phyloP scores from a whole-genome alignment of 1,140 invertebrate species.

The Sesamia nonagrioides region DNA sequence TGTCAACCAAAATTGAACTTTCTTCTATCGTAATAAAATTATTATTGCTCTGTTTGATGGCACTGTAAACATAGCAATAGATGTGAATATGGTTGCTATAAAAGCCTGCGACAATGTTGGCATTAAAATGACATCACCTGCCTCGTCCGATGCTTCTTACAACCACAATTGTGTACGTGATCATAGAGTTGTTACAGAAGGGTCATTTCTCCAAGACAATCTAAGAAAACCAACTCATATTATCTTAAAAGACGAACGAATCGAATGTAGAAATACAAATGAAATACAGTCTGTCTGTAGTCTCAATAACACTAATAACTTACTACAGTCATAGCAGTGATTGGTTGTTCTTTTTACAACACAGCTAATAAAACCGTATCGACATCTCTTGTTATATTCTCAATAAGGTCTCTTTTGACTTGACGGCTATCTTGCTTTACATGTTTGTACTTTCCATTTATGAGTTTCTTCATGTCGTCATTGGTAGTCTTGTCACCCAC shows the following conservation, averaged over 20 bases:
- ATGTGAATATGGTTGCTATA: slow-evolving; percentile 32
- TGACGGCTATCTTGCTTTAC: too few species aligned
- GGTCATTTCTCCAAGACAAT: neutral
- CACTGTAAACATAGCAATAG: slow-evolving; percentile 22
- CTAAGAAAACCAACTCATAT: neutral
- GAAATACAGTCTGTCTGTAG: too few species aligned
- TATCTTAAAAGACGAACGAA: too few species aligned
- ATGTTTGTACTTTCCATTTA: too few species aligned
- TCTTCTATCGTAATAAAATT: slow-evolving; percentile 31
- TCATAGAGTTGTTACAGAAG: neutral
- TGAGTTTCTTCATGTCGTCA: too few species aligned
- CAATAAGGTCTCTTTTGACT: too few species aligned
- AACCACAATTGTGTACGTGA: slow-evolving; percentile 44
- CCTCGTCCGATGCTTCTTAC: slow-evolving; percentile 34
- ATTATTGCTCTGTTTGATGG: slow-evolving; percentile 1
- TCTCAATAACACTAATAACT: too few species aligned
- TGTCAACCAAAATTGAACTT: neutral
- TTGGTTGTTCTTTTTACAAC: neutral
- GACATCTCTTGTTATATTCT: too few species aligned
- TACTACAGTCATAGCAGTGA: neutral
- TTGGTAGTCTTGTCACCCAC: too few species aligned
- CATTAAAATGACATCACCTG: slow-evolving; percentile 48
- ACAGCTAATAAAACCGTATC: too few species aligned
- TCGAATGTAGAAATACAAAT: too few species aligned
- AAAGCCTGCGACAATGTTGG: slow-evolving; percentile 45